These are phyloP conservation scores for Tigriopus californicus DNA, from an alignment of 2,888 invertebrate species.

Conservation along the genomic window DNA sequence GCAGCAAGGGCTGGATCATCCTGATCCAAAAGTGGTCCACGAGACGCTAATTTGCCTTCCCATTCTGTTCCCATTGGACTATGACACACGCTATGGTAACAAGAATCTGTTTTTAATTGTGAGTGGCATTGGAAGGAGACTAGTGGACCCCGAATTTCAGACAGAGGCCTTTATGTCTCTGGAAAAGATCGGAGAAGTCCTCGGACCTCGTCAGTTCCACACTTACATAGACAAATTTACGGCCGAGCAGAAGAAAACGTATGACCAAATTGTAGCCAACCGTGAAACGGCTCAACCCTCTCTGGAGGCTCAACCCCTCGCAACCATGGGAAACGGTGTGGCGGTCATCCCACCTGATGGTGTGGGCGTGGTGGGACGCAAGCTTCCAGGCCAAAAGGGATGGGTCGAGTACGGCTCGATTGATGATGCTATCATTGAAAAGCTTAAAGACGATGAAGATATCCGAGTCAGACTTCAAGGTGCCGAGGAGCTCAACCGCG, in stretches of 20 bases:
- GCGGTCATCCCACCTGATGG: neutral
- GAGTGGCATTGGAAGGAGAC: conserved; percentile 3
- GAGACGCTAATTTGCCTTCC: conserved; percentile 29
- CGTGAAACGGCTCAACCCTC: neutral
- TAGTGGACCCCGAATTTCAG: neutral
- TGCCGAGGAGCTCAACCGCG: conserved; percentile 37
- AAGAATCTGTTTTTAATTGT: conserved; percentile 20
- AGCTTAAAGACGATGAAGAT: conserved; percentile 31
- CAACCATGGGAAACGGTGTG: no score
- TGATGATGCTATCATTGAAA: conserved; percentile 6
- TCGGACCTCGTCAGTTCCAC: neutral
- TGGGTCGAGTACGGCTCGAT: conserved; percentile 19
- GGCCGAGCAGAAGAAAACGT: neutral
- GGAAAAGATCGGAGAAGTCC: neutral
- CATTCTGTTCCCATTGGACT: conserved; percentile 30
- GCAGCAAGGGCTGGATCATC: conserved; percentile 27
- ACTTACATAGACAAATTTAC: neutral
- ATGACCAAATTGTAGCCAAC: neutral
- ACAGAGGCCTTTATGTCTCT: neutral
- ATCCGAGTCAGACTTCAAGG: conserved; percentile 38
- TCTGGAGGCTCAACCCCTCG: no score
- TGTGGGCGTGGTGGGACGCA: neutral
- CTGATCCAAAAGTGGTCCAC: conserved; percentile 25
- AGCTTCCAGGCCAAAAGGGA: neutral
- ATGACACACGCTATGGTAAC: conserved; percentile 25